phyloP scores from a whole-genome alignment of 1,140 invertebrate species.

The Wasmannia auropunctata region DNA sequence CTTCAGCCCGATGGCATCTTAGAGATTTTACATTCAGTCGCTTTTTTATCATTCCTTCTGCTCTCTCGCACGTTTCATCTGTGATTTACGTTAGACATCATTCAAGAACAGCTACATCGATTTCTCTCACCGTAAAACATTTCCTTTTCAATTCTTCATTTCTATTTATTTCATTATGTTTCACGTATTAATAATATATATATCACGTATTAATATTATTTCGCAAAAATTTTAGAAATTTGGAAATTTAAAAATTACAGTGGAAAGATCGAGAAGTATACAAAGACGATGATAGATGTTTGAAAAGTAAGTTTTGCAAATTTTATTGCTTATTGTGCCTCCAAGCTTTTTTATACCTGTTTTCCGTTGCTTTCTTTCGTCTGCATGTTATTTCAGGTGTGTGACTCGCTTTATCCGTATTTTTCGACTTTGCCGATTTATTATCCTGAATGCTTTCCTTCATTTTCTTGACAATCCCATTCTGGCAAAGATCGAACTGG shows the following conservation, averaged over 20 bases:
- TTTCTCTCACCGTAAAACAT: not conserved
- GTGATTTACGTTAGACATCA: conserved; percentile 39
- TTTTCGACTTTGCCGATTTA: not conserved
- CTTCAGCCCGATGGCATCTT: conserved; percentile 36
- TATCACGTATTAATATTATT: not conserved
- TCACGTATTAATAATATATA: not conserved
- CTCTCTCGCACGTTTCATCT: conserved; percentile 14
- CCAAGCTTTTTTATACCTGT: not conserved
- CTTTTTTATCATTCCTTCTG: conserved; percentile 24
- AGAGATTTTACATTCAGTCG: conserved; percentile 32
- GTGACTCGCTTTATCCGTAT: not conserved
- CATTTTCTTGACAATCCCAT: conserved; percentile 8
- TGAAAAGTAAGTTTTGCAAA: not conserved
- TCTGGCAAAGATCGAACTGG: not conserved
- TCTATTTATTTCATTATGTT: not conserved
- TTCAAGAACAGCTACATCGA: conserved; percentile 9
- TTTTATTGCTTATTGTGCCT: not conserved
- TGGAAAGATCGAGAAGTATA: not conserved
- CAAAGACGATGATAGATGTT: not conserved
- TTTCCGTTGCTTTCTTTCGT: not conserved
- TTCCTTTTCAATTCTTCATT: not conserved
- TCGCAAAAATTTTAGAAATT: not conserved
- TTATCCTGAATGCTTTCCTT: not conserved
- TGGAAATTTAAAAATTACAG: not conserved
- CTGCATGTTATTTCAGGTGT: not conserved